Base-by-base conservation (phyloP, 2,888 invertebrate species). In the Charanyca ferruginea region DNA sequence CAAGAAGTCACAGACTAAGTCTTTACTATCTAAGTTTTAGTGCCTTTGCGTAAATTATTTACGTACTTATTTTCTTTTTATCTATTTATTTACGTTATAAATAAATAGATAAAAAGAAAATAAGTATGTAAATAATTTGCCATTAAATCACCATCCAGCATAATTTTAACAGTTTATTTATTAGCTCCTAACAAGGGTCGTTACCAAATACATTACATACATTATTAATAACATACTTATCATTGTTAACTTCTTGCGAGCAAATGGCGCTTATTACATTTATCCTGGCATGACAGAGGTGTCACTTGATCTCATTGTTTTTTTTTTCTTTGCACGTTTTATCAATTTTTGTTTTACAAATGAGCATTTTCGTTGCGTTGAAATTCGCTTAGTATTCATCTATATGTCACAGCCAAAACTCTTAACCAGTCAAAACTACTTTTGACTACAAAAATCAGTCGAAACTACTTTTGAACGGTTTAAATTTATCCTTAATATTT, bases 331-430 rank as follows among this genome's bases (percentile, higher is more conserved):
- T 47, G 22, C 45, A 28, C 47, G n/a, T 28, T n/a, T 8, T 11
- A 45, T 41, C 1, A 66, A 41, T 41, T 47, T 32, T 6, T 52
- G 45, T 25, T 1, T 47, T 22, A 23, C 22, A 18, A 38, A 28
- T 47, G 11, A 53, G 2, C 8, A 22, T 35, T 42, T 54, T 62
- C 45, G 38, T 41, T 62, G 28, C 18, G 25, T 22, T 20, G 1
- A n/a, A 8, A 4, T n/a, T 28, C 22, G 13, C 6, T 25, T 20
- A n/a, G 13, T 41, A 11, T 38, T 28, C 0, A 11, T 25, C 9
- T 20, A 54, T 22, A 32, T 1, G n/a, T 1, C n/a, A n/a, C n/a
- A n/a, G n/a, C n/a, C n/a, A n/a, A n/a, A n/a, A n/a, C n/a, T n/a
- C n/a, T n/a, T n/a, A n/a, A n/a, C n/a, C n/a, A n/a, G n/a, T n/a